Conservation (phyloP, 2,888 invertebrate genomes). For the Hylaea fasciaria region DNA sequence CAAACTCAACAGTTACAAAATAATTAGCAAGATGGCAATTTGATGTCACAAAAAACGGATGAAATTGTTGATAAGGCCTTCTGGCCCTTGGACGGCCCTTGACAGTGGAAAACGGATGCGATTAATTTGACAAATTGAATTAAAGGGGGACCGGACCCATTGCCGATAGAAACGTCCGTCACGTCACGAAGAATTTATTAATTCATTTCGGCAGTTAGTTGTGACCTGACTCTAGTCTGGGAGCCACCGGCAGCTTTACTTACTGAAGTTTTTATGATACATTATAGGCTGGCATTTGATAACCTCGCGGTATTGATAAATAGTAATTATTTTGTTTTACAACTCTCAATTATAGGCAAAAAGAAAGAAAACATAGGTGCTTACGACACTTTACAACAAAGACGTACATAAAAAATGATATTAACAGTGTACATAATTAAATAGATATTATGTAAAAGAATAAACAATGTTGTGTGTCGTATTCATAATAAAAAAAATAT, state of each 20-base stretch:
- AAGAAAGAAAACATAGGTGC: too few species aligned
- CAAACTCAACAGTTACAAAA: slow-evolving; percentile 7
- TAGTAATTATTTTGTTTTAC: too few species aligned
- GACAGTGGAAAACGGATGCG: slow-evolving; percentile 43
- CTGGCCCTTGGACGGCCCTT: slow-evolving; percentile 21
- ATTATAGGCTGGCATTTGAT: too few species aligned
- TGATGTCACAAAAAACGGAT: slow-evolving; percentile 8
- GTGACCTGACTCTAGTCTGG: slow-evolving; percentile 17
- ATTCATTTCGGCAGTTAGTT: slow-evolving; percentile 26
- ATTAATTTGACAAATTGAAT: slow-evolving; percentile 56
- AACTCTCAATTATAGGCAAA: too few species aligned
- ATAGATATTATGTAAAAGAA: too few species aligned
- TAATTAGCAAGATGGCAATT: slow-evolving; percentile 13
- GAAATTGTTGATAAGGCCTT: slow-evolving; percentile 16
- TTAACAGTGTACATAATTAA: too few species aligned
- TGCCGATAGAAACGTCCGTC: slow-evolving; percentile 11
- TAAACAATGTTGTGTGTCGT: too few species aligned
- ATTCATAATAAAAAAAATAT: too few species aligned
- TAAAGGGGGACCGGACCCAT: slow-evolving; percentile 29
- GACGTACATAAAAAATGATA: too few species aligned
- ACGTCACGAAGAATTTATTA: slow-evolving; percentile 24
- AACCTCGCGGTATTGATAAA: too few species aligned
- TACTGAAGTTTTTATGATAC: background rate
- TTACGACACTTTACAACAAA: too few species aligned
- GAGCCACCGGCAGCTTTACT: background rate